Evolutionary conservation across 2,888 invertebrate genomes (phyloP), one percentile per base, ranked within the genome.

Genomic region (Meloe dianella): DNA sequence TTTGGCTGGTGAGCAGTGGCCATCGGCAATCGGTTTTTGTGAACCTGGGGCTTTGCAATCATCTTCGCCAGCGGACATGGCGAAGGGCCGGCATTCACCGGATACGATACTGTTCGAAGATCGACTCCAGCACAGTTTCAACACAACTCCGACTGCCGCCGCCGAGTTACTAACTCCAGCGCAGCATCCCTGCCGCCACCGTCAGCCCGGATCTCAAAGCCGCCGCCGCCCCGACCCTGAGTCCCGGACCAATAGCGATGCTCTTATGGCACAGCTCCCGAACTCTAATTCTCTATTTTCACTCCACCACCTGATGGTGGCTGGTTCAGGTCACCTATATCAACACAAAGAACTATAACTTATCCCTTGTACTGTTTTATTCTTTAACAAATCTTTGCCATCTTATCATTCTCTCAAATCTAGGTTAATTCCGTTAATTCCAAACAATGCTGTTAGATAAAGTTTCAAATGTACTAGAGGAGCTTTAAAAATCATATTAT

Each of bases 141-240:
- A 71, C 74, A 68, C 71, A 70, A 65, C 57, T 64, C 77, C 78
- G 77, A 71, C 71, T 75, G 68, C 76, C 77, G 74, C 76, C 76
- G 72, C 75, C 78, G 75, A 75, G 74, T 74, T 76, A 78, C 78
- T 76, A 77, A 78, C 78, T 74, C 79, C 69, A 87, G 88, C n/a
- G 88, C 87, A 64, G 88, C 88, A 78, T 88, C 80, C 75, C 66
- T 69, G 71, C 72, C 67, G 72, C 75, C 70, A 69, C 69, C 71
- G 60, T 38, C 65, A 67, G 66, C 69, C 73, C 71, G 70, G 71
- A 71, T 71, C 69, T 66, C 69, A 66, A 51, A 51, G 56, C 66
- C 69, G 63, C 58, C 58, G 59, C 66, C 61, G 57, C 69, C 68
- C 69, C 66, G 61, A 64, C 66, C 69, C 69, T 60, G 61, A 65